Conservation (phyloP, 2,113 vertebrate genomes). For the Hoplias malabaricus region DNA sequence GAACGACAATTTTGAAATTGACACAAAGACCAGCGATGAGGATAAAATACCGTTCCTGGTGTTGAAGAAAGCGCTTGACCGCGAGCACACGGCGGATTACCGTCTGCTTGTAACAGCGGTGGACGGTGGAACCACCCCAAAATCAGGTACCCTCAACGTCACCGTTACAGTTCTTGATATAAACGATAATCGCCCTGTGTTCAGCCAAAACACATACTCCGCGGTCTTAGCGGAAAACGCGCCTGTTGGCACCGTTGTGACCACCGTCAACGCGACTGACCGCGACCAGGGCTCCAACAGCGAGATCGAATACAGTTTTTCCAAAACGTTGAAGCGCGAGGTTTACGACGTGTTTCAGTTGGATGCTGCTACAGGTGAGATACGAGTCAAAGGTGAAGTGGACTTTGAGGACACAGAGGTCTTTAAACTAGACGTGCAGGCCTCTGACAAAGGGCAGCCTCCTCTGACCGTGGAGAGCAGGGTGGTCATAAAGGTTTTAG, state of each 20-base stretch:
- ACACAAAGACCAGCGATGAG: slow-evolving; percentile 22
- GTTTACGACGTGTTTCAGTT: slow-evolving; percentile 48
- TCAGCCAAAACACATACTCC: slow-evolving; percentile 31
- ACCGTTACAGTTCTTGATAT: slow-evolving; percentile 50
- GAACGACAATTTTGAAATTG: slow-evolving; percentile 49
- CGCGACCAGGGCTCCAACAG: slow-evolving; percentile 50
- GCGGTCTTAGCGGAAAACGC: slow-evolving; percentile 44
- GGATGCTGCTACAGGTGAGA: slow-evolving; percentile 47
- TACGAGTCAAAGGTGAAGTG: slow-evolving; percentile 49
- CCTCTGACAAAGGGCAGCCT: slow-evolving; percentile 54
- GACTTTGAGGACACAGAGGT: slow-evolving; percentile 55
- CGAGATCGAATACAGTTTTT: slow-evolving; percentile 48
- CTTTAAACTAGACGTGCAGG: slow-evolving; percentile 51
- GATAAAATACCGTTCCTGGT: slow-evolving; percentile 53
- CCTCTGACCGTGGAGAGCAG: slow-evolving; percentile 44
- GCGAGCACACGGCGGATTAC: slow-evolving; percentile 30
- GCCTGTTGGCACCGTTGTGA: slow-evolving; percentile 30
- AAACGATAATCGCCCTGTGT: slow-evolving; percentile 56
- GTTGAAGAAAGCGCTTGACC: slow-evolving; percentile 47
- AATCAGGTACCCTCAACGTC: slow-evolving; percentile 46
- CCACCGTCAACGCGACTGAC: slow-evolving; percentile 52
- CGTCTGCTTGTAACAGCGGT: slow-evolving; percentile 35
- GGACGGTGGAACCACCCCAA: slow-evolving; percentile 51
- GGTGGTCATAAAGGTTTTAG: slow-evolving; percentile 54
- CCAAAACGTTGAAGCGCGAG: slow-evolving; percentile 31